Conservation (phyloP, 2,113 vertebrate species). For the Zosterops hypoxanthus region DNA sequence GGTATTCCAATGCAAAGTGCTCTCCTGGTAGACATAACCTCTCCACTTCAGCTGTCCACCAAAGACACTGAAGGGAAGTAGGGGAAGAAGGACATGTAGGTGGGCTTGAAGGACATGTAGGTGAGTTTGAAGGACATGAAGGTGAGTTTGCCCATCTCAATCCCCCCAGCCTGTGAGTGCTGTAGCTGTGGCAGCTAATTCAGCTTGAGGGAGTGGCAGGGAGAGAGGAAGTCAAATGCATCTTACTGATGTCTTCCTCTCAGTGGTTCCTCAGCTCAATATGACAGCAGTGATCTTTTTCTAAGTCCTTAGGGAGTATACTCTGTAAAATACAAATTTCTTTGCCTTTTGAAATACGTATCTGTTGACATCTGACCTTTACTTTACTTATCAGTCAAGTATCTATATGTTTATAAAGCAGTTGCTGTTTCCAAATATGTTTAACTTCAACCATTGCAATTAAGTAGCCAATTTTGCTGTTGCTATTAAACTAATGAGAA, state of each 20-base stretch:
- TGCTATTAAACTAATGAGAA: not conserved
- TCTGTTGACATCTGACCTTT: not conserved
- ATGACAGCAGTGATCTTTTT: not conserved
- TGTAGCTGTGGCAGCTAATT: not conserved
- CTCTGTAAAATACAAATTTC: not conserved
- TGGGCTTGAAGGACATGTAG: not conserved
- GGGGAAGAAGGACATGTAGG: not conserved
- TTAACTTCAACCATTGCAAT: not conserved
- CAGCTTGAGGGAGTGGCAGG: not conserved
- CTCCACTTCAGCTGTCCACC: not conserved
- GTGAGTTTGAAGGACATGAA: not conserved
- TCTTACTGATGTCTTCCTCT: not conserved
- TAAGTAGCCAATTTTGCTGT: not conserved
- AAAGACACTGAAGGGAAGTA: not conserved
- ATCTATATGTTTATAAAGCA: not conserved
- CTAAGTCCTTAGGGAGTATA: not conserved
- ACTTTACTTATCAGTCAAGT: not conserved
- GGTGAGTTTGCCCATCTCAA: not conserved
- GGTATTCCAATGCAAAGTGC: not conserved
- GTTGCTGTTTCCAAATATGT: not conserved
- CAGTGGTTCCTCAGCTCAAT: not conserved
- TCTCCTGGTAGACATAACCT: not conserved
- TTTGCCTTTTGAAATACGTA: not conserved
- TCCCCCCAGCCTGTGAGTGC: not conserved
- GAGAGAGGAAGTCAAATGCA: not conserved